Evolutionary conservation across 2,888 invertebrate genomes (phyloP).

Genomic region (Thereva nobilitata): DNA sequence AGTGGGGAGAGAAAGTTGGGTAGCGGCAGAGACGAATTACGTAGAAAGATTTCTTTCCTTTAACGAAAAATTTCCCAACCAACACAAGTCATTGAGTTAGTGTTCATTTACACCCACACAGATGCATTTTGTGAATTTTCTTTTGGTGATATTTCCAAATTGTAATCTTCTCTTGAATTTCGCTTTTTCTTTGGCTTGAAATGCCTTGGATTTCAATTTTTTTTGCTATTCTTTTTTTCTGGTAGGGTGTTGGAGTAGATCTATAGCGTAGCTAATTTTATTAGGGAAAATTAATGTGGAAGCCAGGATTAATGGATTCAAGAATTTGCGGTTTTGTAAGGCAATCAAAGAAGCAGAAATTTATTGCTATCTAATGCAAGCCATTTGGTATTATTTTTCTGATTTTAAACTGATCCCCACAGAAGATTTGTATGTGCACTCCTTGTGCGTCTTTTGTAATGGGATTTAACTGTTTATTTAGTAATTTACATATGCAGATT

Average conservation of each 20-base stretch:
- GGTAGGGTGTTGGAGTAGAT: constrained; percentile 7
- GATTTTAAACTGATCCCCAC: too few species aligned
- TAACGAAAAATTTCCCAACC: constrained; percentile 26
- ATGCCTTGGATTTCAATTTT: constrained; percentile 20
- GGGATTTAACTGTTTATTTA: too few species aligned
- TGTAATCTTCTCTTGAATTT: constrained; percentile 8
- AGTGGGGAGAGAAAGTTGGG: neutral
- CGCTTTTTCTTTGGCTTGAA: constrained; percentile 20
- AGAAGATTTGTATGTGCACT: too few species aligned
- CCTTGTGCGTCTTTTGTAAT: too few species aligned
- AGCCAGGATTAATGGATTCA: constrained; percentile 33
- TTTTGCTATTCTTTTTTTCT: neutral
- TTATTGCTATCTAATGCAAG: constrained; percentile 8
- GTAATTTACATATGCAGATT: too few species aligned
- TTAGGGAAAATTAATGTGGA: constrained; percentile 37
- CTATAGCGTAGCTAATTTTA: constrained; percentile 37
- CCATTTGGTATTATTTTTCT: too few species aligned
- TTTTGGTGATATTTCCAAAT: neutral
- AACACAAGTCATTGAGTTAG: neutral
- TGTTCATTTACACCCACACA: too few species aligned
- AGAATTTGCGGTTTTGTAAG: constrained; percentile 35
- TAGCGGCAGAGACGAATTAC: constrained; percentile 31
- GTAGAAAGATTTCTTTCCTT: constrained; percentile 28
- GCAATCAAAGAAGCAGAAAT: constrained; percentile 29
- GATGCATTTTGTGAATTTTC: too few species aligned